Percentiles rank a stretch among this genome's conserved stretches.
These are phyloP conservation scores for Falcunculus frontatus DNA, from an alignment of 2,113 vertebrate genomes.

Conservation along the genomic window DNA sequence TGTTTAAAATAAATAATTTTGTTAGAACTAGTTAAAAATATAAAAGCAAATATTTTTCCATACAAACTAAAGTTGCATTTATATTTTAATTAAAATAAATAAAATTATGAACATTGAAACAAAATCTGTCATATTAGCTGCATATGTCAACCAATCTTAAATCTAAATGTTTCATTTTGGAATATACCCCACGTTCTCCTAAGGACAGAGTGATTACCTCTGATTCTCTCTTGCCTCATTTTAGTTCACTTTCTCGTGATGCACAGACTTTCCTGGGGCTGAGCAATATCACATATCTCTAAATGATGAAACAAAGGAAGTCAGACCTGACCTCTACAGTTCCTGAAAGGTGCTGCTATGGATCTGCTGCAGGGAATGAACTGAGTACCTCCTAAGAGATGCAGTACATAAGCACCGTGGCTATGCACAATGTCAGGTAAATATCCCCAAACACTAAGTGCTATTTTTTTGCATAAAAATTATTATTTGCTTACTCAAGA, in stretches of 20 bases:
- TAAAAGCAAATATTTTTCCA: not conserved
- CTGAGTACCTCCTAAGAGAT: not conserved
- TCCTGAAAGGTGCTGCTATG: not conserved
- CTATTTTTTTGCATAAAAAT: not conserved
- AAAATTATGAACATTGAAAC: not conserved
- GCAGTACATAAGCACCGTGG: not conserved
- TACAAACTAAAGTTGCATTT: not conserved
- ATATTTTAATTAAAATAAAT: not conserved
- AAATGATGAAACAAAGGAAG: not conserved
- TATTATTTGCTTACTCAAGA: not conserved
- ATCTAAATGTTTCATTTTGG: not conserved
- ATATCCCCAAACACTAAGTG: not conserved
- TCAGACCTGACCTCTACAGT: not conserved
- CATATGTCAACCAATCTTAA: not conserved
- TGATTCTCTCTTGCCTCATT: not conserved
- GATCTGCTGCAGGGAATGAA: not conserved
- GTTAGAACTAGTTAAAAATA: not conserved
- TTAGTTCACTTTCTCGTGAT: not conserved
- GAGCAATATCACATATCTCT: not conserved
- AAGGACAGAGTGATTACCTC: not conserved
- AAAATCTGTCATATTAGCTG: not conserved
- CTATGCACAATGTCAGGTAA: not conserved
- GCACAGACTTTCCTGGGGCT: not conserved
- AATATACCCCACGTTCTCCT: not conserved
- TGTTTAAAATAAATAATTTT: not conserved